Percentiles rank a stretch among this genome's conserved stretches.
phyloP scores from a whole-genome alignment of 1,140 invertebrate species.

The Rhopalosiphum maidis region DNA sequence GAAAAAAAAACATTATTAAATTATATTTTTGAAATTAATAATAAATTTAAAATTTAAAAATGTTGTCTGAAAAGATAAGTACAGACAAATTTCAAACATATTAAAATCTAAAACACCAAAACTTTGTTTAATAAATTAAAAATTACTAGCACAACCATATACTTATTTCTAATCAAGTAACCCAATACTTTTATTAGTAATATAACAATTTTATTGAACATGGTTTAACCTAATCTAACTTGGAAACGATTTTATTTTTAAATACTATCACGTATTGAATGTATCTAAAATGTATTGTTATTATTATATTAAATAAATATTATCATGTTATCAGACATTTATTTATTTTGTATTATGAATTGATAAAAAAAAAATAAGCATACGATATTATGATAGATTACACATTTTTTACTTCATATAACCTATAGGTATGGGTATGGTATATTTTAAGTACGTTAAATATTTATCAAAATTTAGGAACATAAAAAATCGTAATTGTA shows the following conservation, averaged over 20 bases:
- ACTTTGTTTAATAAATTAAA: slow-evolving; percentile 6
- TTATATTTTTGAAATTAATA: background rate
- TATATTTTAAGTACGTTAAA: no score
- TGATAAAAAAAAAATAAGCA: background rate
- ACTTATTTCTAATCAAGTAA: background rate
- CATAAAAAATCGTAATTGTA: background rate
- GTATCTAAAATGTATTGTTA: background rate
- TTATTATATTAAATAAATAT: slow-evolving; percentile 21
- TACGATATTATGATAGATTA: background rate
- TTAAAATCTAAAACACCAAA: background rate
- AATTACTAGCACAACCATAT: background rate
- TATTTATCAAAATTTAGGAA: background rate
- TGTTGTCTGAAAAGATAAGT: background rate
- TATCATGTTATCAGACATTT: background rate
- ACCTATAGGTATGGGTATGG: no score
- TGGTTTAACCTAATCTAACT: background rate
- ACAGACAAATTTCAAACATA: background rate
- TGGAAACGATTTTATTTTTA: background rate
- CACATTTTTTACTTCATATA: background rate
- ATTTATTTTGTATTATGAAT: background rate
- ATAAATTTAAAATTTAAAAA: background rate
- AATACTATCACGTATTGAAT: background rate
- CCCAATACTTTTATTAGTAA: background rate
- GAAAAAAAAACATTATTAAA: no score
- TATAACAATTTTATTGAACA: background rate